phyloP scores from a whole-genome alignment of 1,140 invertebrate species.

The Chrysoperla carnea region DNA sequence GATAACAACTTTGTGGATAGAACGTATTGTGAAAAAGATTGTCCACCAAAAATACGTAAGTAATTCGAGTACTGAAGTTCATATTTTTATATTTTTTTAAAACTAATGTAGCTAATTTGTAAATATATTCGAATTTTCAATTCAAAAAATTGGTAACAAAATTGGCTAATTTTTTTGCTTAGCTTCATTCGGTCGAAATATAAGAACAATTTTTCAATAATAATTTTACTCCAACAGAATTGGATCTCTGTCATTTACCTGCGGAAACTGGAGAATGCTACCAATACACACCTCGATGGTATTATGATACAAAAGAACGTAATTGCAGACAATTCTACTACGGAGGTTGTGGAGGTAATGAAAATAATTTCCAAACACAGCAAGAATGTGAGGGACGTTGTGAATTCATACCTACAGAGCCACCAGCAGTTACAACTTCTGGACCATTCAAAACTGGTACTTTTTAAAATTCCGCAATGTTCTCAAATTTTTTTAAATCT shows the following conservation, averaged over 20 bases:
- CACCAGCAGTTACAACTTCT: slow-evolving; percentile 3
- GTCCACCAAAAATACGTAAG: slow-evolving; percentile 66
- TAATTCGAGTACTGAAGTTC: slow-evolving; percentile 6
- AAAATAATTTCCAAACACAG: slow-evolving; percentile 57
- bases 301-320: slow-evolving; percentile 57
- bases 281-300: slow-evolving; percentile 63
- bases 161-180: too few relatives aligned
- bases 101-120: too few relatives aligned
- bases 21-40: slow-evolving; percentile 59
- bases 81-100: neutral
- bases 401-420: slow-evolving; percentile 11
- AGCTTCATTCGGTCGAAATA: too few relatives aligned
- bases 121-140: too few relatives aligned
- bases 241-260: slow-evolving; percentile 58
- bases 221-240: slow-evolving; percentile 23
- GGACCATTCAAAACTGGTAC: slow-evolving; percentile 12
- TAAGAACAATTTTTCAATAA: too few relatives aligned
- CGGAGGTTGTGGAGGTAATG: slow-evolving; percentile 64
- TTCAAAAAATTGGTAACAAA: too few relatives aligned
- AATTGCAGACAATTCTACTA: slow-evolving; percentile 63
- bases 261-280: slow-evolving; percentile 60
- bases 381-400: slow-evolving; percentile 47
- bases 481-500: neutral
- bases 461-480: too few relatives aligned
- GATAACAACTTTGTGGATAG: slow-evolving; percentile 67